Base-by-base conservation (phyloP, 92 coral and sea anemone genomes). In the Actinernus sp. region DNA sequence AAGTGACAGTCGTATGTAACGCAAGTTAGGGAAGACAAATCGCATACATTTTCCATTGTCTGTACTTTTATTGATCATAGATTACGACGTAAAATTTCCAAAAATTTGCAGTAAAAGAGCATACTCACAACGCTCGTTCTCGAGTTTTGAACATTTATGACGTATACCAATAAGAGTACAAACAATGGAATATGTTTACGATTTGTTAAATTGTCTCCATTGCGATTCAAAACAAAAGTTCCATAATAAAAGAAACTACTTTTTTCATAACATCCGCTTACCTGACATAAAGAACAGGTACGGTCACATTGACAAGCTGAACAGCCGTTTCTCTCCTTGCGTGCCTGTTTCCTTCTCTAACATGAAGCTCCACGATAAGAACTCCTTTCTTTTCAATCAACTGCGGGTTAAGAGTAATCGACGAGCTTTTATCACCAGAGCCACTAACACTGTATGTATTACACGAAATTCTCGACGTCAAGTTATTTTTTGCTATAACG, bases 211-310 rank as follows among this genome's bases (percentile, higher is more conserved):
- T n/a, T n/a, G n/a, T n/a, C n/a, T n/a, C n/a, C n/a, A n/a, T n/a
- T n/a, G n/a, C n/a, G n/a, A n/a, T n/a, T n/a, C n/a, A n/a, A n/a
- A n/a, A n/a, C n/a, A n/a, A n/a, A n/a, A n/a, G n/a, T n/a, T n/a
- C n/a, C 36, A 11, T 27, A 29, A 40, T 12, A 2, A 11, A 29
- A 10, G 4, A 8, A 41, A 27, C 2, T 1, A 13, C 61, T 9
- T 23, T n/a, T n/a, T n/a, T n/a, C n/a, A n/a, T n/a, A n/a, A n/a
- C 10, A 11, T 2, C 31, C 17, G 22, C 63, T 9, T 30, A 83
- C 89, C 67, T 83, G 32, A 74, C 53, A 31, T 50, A 28, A 25
- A 83, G 74, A 11, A 52, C 27, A 8, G 79, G 68, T 10, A 83
- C 37, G 6, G 60, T 40, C 38, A 29, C 63, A 24, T 74, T 65